Evolutionary conservation across 2,797 vertebrate species (phyloP), one percentile per base, ranked within the genome.

Genomic region (Acrossocheilus fasciatus): DNA sequence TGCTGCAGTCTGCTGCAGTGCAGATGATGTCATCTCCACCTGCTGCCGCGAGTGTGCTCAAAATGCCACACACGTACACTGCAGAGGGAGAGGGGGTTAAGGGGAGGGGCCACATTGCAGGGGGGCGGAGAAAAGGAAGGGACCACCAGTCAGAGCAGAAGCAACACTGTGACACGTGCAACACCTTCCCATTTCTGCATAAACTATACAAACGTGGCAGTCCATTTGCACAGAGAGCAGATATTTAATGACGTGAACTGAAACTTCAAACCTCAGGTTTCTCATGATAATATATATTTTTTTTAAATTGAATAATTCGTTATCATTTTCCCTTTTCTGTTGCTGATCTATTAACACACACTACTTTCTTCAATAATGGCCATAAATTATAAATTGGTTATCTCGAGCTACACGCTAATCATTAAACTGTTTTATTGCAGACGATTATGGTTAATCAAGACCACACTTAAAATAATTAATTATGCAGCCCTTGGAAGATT

Each of bases 1-100:
- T 95, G 95, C 95, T 96, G 96, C 96, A 96, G 95, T 96, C 94
- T 96, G 96, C 96, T 98, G 96, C 96, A 97, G 94, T 96, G 96
- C 96, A 96, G 97, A 95, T 96, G 93, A 91, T 91, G 91, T 94
- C 92, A 95, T 95, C 93, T 94, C 95, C 95, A 95, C 95, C 95
- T 96, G 95, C 95, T 93, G 94, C 93, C 94, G 66, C 90, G 92
- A 86, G 85, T 92, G 94, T 84, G 94, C 95, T 96, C 93, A 92
- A 93, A 95, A 97, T 92, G 95, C 96, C 34, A 92, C 92, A 93
- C 95, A 96, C 93, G 94, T 96, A 94, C 88, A 87, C 96, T 95
- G 96, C 95, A 94, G 95, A 96, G 95, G 89, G 94, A 91, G 94
- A 93, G 93, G 89, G 93, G 86, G 91, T 59, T 82, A 89, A 90